Evolutionary conservation across 2,888 invertebrate species (phyloP).

Genomic region (Pseudococcus viburni): DNA sequence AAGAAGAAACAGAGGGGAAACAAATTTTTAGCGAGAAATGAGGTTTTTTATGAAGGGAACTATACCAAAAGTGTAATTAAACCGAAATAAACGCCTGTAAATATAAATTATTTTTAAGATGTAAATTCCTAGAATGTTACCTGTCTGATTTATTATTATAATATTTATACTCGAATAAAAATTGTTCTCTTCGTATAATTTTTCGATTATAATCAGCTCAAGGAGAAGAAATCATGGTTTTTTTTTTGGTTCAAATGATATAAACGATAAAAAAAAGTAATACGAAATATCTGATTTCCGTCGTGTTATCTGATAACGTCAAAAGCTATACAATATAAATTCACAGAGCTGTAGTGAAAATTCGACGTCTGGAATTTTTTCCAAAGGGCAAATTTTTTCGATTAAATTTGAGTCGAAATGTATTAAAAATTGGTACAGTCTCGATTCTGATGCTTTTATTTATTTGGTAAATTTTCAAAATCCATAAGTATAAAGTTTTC

Average conservation of each 20-base stretch:
- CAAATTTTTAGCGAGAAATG: background rate
- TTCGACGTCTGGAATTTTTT: background rate
- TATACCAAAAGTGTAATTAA: conserved; percentile 10
- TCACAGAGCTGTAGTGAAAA: background rate
- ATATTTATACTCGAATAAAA: conserved; percentile 15
- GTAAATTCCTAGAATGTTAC: background rate
- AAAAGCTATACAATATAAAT: background rate
- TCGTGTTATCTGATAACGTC: conserved; percentile 3
- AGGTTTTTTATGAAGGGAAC: background rate
- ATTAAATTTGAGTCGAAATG: background rate
- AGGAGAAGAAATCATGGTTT: background rate
- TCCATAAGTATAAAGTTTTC: too few species aligned
- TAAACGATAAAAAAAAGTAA: background rate
- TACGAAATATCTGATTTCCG: background rate
- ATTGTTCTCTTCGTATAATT: background rate
- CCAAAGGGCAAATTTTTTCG: background rate
- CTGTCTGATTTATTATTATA: background rate
- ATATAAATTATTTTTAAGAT: conserved; percentile 27
- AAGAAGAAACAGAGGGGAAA: background rate
- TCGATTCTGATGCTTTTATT: too few species aligned
- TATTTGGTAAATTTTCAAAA: too few species aligned
- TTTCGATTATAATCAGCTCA: background rate
- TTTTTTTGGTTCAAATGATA: background rate
- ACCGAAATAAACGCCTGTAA: background rate
- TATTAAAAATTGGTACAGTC: too few species aligned